A percentile compares a stretch with the other conserved stretches of the same genome.
Conservation (phyloP, 1,140 invertebrate genomes). For the Zaprionus camerounensis region DNA sequence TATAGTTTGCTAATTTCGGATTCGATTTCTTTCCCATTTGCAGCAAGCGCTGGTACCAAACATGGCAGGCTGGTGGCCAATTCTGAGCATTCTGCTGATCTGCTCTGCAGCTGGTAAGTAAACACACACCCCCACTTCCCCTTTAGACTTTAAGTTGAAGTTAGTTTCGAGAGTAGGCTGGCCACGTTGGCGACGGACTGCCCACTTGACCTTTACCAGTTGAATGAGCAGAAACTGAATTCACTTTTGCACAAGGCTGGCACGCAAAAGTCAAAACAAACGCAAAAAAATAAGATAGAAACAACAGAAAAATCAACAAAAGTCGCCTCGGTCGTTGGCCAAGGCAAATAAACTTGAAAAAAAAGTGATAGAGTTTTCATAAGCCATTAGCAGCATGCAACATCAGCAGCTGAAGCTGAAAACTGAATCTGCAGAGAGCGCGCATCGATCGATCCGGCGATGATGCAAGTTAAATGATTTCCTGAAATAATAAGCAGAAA, state of each 20-base stretch:
- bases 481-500: conserved; percentile 27
- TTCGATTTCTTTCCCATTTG: conserved; percentile 44
- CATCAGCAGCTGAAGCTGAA: background rate
- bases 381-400: conserved; percentile 68
- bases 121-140: background rate
- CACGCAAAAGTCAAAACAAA: conserved; percentile 18
- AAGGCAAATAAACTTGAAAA: conserved; percentile 70
- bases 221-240: conserved; percentile 48
- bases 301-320: conserved; percentile 18
- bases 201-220: conserved; percentile 69
- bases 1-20: conserved; percentile 45
- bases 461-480: conserved; percentile 44
- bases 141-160: conserved; percentile 23
- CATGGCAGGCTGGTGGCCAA: conserved; percentile 79
- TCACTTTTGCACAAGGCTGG: conserved; percentile 60
- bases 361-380: conserved; percentile 35
- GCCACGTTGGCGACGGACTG: conserved; percentile 41
- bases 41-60: conserved; percentile 63
- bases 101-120: conserved; percentile 79
- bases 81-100: conserved; percentile 74
- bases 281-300: conserved; percentile 8
- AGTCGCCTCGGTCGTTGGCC: conserved; percentile 56
- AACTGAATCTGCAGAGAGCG: conserved; percentile 10
- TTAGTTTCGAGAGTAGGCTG: conserved; percentile 5
- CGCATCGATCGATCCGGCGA: conserved; percentile 20